Percentiles rank a stretch among this genome's conserved stretches.
Conservation (phyloP, 2,888 invertebrate genomes). For the Myopa tessellatipennis region DNA sequence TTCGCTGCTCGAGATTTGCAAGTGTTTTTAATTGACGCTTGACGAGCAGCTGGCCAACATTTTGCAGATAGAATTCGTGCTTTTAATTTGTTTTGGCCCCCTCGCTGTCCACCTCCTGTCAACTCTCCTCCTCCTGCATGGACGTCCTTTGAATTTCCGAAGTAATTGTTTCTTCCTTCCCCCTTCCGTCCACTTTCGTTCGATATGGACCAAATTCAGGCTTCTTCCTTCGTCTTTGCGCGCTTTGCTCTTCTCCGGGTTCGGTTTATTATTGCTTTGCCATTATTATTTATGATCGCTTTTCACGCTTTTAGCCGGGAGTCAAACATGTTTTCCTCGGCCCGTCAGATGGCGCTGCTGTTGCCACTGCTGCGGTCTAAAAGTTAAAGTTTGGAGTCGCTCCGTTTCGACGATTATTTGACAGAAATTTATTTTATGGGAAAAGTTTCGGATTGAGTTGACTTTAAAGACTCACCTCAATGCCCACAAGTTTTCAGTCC, state of each 20-base stretch:
- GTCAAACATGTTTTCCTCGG: slow-evolving; percentile 44
- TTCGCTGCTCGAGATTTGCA: neutral
- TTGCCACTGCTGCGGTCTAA: slow-evolving; percentile 22
- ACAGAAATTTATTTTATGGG: slow-evolving; percentile 63
- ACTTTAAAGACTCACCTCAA: neutral
- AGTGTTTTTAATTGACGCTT: neutral
- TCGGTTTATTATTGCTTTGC: slow-evolving; percentile 32
- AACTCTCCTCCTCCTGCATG: neutral
- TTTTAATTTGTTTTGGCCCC: slow-evolving; percentile 3
- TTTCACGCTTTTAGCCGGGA: slow-evolving; percentile 38
- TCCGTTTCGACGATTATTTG: slow-evolving; percentile 50
- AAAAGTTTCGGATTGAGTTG: slow-evolving; percentile 53
- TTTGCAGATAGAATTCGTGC: neutral
- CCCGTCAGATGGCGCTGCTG: slow-evolving; percentile 14
- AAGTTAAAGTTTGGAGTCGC: slow-evolving; percentile 2
- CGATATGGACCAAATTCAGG: neutral
- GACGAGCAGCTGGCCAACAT: neutral
- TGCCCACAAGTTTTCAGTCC: neutral
- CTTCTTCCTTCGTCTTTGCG: neutral
- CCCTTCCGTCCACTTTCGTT: slow-evolving; percentile 6
- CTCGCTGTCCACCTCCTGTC: neutral
- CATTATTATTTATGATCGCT: slow-evolving; percentile 36
- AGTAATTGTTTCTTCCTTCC: neutral
- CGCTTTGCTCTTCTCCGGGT: neutral
- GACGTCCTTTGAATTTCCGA: neutral